Conservation (phyloP, 2,797 vertebrate species). For the Acanthopagrus latus region DNA sequence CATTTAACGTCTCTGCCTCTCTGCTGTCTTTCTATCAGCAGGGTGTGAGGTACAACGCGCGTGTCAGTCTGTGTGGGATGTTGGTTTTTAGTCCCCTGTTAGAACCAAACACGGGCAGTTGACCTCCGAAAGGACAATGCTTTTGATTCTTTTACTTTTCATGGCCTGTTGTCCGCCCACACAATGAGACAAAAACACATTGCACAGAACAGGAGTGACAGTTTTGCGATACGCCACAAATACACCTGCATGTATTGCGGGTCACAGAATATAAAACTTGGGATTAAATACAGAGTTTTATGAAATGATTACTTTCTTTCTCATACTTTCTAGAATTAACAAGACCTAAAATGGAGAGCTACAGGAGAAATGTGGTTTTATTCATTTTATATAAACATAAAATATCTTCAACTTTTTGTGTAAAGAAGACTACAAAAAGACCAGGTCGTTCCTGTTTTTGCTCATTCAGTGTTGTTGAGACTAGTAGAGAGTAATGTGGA, state of each 20-base stretch:
- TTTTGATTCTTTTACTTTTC: conserved; percentile 6
- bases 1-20: conserved; percentile 58
- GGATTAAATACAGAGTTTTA: background rate
- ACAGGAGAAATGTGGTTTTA: background rate
- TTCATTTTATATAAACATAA: background rate
- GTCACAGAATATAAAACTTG: background rate
- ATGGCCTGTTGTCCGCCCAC: background rate
- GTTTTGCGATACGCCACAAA: background rate
- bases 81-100: conserved; percentile 17
- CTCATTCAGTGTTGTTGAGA: background rate
- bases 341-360: background rate
- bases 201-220: background rate
- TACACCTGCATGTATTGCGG: background rate
- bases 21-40: conserved; percentile 54
- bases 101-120: conserved; percentile 31
- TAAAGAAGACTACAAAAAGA: background rate
- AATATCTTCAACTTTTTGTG: background rate
- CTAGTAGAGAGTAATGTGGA: background rate
- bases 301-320: no score
- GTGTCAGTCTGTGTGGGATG: conserved; percentile 38
- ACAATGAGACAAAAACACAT: background rate
- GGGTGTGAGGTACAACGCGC: conserved; percentile 48
- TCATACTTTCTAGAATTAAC: no score
- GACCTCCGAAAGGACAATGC: conserved; percentile 22
- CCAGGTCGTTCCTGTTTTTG: background rate